Base-by-base conservation (phyloP, 2,113 vertebrate species). In the Vicugna pacos region DNA sequence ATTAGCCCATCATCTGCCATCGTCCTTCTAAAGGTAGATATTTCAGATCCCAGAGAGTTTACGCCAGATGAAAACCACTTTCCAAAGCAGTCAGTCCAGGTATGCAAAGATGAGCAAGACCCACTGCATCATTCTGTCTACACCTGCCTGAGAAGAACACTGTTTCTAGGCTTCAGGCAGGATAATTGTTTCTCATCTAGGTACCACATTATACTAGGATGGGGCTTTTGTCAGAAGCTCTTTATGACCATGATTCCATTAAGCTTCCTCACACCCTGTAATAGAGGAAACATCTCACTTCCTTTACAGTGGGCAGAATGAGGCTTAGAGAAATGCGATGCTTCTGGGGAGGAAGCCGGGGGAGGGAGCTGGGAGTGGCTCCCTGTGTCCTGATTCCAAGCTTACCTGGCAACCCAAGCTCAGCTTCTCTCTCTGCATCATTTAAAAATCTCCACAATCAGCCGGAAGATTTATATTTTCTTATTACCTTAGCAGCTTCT, bases 391-490 rank as follows among this genome's bases (percentile, higher is more conserved):
- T 19, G n/a, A 81, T 65, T 94, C 82, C 89, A 58, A 30, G 52
- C 69, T 92, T 81, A 93, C 89, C 93, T 96, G 85, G 52, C 24
- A 94, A 60, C 60, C 19, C 19, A 77, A 50, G 26, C 72, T 93
- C 62, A 60, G 58, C 64, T 65, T 72, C 79, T 56, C 52, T 91
- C 81, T 72, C 54, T n/a, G 73, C 32, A 70, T 86, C 79, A 0
- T 93, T 89, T 96, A 76, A 96, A 96, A 93, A 94, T 94, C 79
- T 90, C 79, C 60, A 76, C 83, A 73, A 96, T 96, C 94, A 95
- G 93, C 79, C 91, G 72, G 93, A 94, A 96, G 97, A 97, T 96
- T 95, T 92, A 86, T 96, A 95, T 88, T 67, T 90, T 91, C 85
- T 89, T 79, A 75, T 92, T 96, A 96, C 92, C 89, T 96, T 88